These are phyloP conservation scores for Stenurella melanura DNA, from an alignment of 2,888 invertebrate species.

Conservation along the genomic window DNA sequence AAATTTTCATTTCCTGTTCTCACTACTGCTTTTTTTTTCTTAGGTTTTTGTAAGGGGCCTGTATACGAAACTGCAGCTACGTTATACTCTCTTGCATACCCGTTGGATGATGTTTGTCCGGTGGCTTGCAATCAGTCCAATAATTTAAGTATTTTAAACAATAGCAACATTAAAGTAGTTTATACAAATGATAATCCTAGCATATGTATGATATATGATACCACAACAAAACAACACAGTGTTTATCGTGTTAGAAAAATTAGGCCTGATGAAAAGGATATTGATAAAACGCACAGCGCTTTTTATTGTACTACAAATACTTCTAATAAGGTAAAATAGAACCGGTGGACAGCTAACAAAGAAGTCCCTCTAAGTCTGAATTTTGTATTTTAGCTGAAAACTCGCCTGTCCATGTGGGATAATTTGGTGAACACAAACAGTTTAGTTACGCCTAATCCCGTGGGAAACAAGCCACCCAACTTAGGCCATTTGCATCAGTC, in stretches of 20 bases:
- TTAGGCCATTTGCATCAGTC: conserved; percentile 65
- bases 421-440: conserved; percentile 59
- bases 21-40: conserved; percentile 34
- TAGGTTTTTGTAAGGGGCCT: conserved; percentile 52
- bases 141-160: conserved; percentile 79
- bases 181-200: conserved; percentile 87
- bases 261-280: conserved; percentile 79
- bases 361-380: conserved; percentile 15
- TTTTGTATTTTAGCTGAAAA: conserved; percentile 64
- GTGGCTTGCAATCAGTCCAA: conserved; percentile 82
- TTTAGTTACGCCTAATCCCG: conserved; percentile 64
- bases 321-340: conserved; percentile 61
- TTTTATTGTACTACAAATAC: conserved; percentile 58
- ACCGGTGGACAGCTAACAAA: not conserved
- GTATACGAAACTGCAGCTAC: conserved; percentile 79
- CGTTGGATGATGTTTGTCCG: conserved; percentile 93
- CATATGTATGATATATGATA: conserved; percentile 87
- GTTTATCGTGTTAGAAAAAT: conserved; percentile 88
- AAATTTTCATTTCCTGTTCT: not conserved
- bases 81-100: conserved; percentile 91
- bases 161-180: conserved; percentile 79
- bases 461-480: conserved; percentile 62
- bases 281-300: conserved; percentile 61
- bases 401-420: conserved; percentile 68
- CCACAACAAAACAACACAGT: conserved; percentile 85